Evolutionary conservation across 2,113 vertebrate genomes (phyloP).

Genomic region (Salvelinus sp.): DNA sequence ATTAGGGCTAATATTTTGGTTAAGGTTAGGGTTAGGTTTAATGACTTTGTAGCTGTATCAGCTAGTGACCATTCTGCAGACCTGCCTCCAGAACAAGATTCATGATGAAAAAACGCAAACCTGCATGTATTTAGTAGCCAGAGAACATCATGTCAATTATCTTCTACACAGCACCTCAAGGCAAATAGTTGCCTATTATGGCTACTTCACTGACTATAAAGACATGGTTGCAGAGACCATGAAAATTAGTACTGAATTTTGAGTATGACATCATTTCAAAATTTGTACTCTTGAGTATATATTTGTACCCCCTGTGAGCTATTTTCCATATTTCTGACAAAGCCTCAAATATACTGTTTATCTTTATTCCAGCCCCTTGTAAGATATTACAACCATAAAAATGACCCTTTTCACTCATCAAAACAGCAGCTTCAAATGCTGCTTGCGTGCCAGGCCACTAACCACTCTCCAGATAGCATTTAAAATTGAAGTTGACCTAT

Average conservation of each 20-base stretch:
- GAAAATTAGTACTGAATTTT: neutral
- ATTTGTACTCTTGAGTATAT: neutral
- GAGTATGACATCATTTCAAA: no score
- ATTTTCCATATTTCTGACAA: neutral
- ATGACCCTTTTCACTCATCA: neutral
- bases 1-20: no score
- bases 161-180: neutral
- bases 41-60: no score
- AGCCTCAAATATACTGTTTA: neutral
- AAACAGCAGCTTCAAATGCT: conserved; percentile 2
- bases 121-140: conserved; percentile 44
- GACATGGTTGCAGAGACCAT: neutral
- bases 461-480: neutral
- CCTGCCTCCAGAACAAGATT: no score
- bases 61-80: no score
- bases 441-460: conserved; percentile 14
- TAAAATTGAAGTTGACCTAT: conserved; percentile 22
- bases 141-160: conserved; percentile 45
- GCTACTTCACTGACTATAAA: neutral
- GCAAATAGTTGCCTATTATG: neutral
- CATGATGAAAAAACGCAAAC: no score
- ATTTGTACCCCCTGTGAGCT: neutral
- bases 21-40: no score
- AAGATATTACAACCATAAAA: neutral
- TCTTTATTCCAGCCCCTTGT: neutral